Evolutionary conservation across 2,797 vertebrate genomes (phyloP), one percentile per base, ranked within the genome.

Genomic region (Mus caroli): DNA sequence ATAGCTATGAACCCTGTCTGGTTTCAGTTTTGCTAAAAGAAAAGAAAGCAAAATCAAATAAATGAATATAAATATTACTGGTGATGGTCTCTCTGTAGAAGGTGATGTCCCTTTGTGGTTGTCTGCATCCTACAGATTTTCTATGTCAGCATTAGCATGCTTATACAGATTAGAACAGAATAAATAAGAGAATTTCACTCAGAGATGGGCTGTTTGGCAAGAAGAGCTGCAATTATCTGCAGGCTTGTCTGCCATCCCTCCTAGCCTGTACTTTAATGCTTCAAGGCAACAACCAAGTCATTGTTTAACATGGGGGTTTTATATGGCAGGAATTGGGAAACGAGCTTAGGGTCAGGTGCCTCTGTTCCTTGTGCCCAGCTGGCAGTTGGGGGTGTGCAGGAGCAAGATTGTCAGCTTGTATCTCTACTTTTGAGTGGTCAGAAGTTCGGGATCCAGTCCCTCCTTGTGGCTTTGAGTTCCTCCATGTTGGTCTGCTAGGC

Each of bases 11-110:
- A 34, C 52, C 7, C 28, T 71, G 31, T 64, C 37, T 54, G 78
- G 87, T 87, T 91, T 84, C 94, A 95, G 40, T 94, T 95, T 93
- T 84, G 24, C 46, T 80, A 31, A 50, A 64, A 69, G 58, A 75
- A 40, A 75, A 60, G 40, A 40, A 60, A 34, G 75, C 24, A 34
- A 83, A 77, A 95, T 80, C 34, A 96, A 46, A 80, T 31, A 71
- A 37, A 34, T 50, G 20, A 12, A 86, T 80, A 84, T 76, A 76
- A 94, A 79, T 88, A 88, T 85, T 91, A 13, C 78, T 15, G 14
- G 56, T 79, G 52, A 64, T 64, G 69, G 34, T 84, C 77, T 93
- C 94, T 84, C 40, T 58, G n/a, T 52, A 78, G 85, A 73, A 89
- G 62, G 26, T 40, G 34, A 67, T 91, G 92, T 84, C 12, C 40